phyloP scores from a whole-genome alignment of 2,113 vertebrate genomes.

The Chamaetylas fuelleborni region DNA sequence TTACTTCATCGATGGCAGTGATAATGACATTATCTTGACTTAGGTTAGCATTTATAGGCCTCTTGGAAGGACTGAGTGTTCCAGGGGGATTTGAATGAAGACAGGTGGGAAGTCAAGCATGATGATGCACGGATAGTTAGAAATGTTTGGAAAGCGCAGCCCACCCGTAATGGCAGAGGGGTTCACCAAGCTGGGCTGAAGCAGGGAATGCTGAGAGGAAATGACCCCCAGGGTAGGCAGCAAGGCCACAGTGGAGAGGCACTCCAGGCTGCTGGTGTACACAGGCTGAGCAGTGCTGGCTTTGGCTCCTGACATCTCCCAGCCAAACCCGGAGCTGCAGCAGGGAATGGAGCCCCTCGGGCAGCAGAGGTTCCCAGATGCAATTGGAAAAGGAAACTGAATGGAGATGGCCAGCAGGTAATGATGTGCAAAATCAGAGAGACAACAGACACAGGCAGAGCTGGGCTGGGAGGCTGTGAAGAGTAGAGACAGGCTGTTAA shows the following conservation, averaged over 20 bases:
- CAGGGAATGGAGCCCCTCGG: neutral
- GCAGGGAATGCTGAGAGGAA: neutral
- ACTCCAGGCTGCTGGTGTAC: accelerated
- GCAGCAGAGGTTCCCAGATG: neutral
- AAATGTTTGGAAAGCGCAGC: neutral
- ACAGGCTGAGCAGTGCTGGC: neutral
- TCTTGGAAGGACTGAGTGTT: constrained; percentile 7
- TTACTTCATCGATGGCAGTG: constrained; percentile 36
- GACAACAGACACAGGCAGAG: neutral
- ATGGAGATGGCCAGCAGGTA: neutral
- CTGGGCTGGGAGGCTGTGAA: neutral
- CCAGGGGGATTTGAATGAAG: constrained; percentile 25
- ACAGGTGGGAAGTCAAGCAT: neutral
- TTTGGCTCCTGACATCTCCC: neutral
- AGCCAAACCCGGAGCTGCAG: neutral
- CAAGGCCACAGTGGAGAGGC: neutral
- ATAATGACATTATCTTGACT: constrained; percentile 61
- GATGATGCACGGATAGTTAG: neutral
- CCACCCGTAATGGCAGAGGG: neutral
- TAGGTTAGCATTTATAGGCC: constrained; percentile 44
- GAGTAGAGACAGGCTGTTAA: neutral
- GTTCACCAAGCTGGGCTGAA: neutral
- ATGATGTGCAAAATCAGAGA: neutral
- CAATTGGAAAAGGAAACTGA: neutral
- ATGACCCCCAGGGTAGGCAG: neutral